Percentiles rank a stretch among this genome's conserved stretches.
phyloP scores from a whole-genome alignment of 2,113 vertebrate species.

The Mormoops blainvillei region DNA sequence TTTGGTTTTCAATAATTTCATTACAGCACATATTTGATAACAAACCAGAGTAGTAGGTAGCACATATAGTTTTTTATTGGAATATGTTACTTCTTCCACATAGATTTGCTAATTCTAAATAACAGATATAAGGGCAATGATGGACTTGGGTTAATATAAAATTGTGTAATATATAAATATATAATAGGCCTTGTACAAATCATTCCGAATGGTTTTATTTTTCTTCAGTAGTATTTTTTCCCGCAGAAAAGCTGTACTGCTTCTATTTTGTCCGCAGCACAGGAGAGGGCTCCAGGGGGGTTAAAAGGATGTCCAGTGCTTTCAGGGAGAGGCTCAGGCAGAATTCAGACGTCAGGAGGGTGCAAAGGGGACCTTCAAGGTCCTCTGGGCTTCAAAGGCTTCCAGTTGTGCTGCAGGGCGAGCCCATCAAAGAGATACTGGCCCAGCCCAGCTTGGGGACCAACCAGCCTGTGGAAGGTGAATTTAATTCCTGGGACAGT shows the following conservation, averaged over 20 bases:
- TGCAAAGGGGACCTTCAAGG: neutral
- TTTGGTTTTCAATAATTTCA: neutral
- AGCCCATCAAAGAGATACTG: neutral
- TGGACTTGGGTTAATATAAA: neutral
- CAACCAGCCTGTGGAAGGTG: neutral
- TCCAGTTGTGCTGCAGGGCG: neutral
- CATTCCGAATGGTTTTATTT: neutral
- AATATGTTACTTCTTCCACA: neutral
- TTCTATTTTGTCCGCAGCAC: neutral
- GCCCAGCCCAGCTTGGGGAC: neutral
- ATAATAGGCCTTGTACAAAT: too few relatives aligned
- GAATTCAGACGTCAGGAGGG: neutral
- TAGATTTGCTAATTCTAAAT: neutral
- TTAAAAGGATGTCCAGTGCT: neutral
- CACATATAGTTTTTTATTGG: neutral
- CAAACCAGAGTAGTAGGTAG: neutral
- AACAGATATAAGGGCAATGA: neutral
- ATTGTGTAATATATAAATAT: too few relatives aligned
- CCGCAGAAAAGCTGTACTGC: neutral
- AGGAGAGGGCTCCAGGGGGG: neutral
- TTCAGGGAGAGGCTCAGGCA: neutral
- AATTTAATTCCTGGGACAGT: too few relatives aligned
- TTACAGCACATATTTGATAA: neutral
- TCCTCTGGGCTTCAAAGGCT: neutral
- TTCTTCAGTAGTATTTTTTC: neutral